Base-by-base conservation (phyloP, 2,888 invertebrate species). In the Lumbricus terrestris region DNA sequence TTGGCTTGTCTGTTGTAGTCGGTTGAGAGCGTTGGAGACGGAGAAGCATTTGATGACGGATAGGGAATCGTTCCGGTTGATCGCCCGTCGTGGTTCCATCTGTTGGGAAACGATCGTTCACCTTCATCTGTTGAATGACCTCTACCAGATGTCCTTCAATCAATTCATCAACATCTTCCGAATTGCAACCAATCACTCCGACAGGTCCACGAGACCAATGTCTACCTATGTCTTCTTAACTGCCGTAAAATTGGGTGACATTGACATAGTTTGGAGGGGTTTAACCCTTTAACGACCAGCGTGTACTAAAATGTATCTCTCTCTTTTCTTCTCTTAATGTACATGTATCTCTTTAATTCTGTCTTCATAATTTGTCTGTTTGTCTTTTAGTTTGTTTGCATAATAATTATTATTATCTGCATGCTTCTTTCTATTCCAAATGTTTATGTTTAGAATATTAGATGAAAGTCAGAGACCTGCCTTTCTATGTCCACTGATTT, bases 61-160 rank as follows among this genome's bases (percentile, higher is more conserved):
- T 0, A 91, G 94, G 69, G 94, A 95, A 92, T 93, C 93, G 82
- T 94, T 93, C 92, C 92, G 94, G n/a, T 92, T 92, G 33, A 94
- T 95, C 83, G 95, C 95, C 11, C 92, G 92, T 90, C 92, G 94
- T 69, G 95, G 94, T 13, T 94, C 95, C 1, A 94, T 95, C 13
- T 94, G 95, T 91, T 95, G 94, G 91, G 94, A 95, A 92, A 93
- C 93, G 3, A 93, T 93, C 42, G 94, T 94, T 92, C 94, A 94
- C 92, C 93, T 95, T 93, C 92, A 94, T 82, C 94, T 94, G 90
- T 92, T 94, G 82, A 93, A 94, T 91, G 93, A 93, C 0, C 90
- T 94, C 33, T 95, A 95, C 92, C 94, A 94, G 92, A 93, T 92
- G 42, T 94, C 94, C n/a, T 94, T 94, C 92, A 92, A 92, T 85